A percentile compares a stretch with the other conserved stretches of the same genome.
These are phyloP conservation scores for Haemorhous mexicanus DNA, from an alignment of 2,113 vertebrate genomes.

Conservation along the genomic window DNA sequence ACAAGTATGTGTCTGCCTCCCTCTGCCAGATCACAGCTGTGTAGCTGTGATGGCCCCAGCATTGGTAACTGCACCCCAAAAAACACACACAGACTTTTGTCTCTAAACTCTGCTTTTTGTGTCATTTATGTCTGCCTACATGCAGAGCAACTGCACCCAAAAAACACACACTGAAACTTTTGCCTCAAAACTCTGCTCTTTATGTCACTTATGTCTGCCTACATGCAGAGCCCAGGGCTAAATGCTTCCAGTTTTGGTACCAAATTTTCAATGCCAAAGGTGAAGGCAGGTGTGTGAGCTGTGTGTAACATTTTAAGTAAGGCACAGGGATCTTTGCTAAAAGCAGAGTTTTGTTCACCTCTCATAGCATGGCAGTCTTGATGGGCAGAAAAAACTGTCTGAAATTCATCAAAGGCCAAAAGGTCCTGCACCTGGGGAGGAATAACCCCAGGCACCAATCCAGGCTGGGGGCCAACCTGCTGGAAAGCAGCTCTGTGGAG, in stretches of 20 bases:
- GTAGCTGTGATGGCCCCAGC: neutral
- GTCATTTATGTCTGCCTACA: too few species aligned
- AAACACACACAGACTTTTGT: too few species aligned
- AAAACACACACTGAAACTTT: neutral
- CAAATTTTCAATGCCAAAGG: neutral
- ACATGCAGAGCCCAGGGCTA: neutral
- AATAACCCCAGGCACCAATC: neutral
- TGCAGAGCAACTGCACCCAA: too few species aligned
- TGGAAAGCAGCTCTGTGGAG: neutral
- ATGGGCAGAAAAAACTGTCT: neutral
- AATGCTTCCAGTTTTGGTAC: neutral
- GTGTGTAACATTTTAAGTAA: neutral
- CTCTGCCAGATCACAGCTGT: conserved; percentile 22
- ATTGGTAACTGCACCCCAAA: neutral
- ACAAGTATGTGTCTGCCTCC: neutral
- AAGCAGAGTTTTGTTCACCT: neutral
- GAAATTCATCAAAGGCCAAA: neutral
- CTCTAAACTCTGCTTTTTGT: too few species aligned
- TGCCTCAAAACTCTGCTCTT: neutral
- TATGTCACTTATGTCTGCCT: neutral
- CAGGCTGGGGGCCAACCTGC: neutral
- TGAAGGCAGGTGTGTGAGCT: neutral
- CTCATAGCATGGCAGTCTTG: neutral
- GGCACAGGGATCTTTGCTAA: neutral
- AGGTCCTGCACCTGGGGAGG: neutral